Base-by-base conservation (phyloP, 2,113 vertebrate genomes). In the Lates calcarifer region DNA sequence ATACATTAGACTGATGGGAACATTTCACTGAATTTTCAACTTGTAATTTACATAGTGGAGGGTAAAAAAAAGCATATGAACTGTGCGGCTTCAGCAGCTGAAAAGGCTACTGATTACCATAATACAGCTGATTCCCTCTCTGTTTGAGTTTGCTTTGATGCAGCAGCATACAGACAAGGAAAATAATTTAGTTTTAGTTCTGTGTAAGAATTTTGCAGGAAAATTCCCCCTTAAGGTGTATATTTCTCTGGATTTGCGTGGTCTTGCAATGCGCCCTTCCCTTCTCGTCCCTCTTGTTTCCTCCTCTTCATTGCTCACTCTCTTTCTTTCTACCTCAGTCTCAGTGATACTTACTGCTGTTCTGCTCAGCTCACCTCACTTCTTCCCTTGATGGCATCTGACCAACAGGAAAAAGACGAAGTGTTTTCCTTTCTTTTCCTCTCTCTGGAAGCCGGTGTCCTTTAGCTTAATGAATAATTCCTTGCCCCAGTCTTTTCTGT, bases 21-120 rank as follows among this genome's bases (percentile, higher is more conserved):
- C 77, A 80, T 86, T 88, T 79, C 55, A 61, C 65, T 85, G 74
- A 69, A 75, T 88, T 84, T 90, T 80, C 69, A 71, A 20, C 67
- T 63, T 2, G 7, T 84, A 71, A 86, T 92, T 88, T 88, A 81
- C 87, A 88, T 80, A 80, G 87, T 61, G 82, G 71, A 85, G 79
- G 37, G 72, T 64, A 47, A 87, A 82, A 85, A 89, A 87, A 90
- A 87, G 77, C 76, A 41, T 28, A 33, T 9, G 41, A 62, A 83
- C 62, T 43, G 18, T 2, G 7, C 64, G 37, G 70, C 67, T 61
- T 33, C 60, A 28, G 49, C 69, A 71, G 61, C 45, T 56, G 75
- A 77, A 81, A 75, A 57, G 73, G 53, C 67, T 35, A 11, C 56
- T 66, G 73, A 82, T 74, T 68, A 72, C 73, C 60, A 10, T 61